Evolutionary conservation across 2,113 vertebrate species (phyloP).

Genomic region (Osmerus mordax): DNA sequence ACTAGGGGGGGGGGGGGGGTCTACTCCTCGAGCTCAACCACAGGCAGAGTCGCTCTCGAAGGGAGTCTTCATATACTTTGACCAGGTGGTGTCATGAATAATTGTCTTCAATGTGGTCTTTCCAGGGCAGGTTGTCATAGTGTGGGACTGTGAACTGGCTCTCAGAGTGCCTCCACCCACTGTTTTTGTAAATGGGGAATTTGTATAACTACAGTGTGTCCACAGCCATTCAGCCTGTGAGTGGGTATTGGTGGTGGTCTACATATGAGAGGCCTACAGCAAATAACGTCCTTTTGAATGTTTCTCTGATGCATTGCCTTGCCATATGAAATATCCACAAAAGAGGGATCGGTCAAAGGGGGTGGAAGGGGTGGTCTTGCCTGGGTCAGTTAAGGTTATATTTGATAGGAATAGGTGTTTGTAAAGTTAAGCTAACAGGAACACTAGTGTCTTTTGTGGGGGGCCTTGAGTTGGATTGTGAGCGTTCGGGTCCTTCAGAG

Average conservation of each 20-base stretch:
- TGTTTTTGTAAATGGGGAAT: not conserved
- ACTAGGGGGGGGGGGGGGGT: slow-evolving; percentile 11
- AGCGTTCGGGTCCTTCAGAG: not conserved
- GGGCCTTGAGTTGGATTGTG: not conserved
- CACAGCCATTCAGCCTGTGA: slow-evolving; percentile 15
- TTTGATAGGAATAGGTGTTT: not conserved
- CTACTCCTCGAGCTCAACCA: not conserved
- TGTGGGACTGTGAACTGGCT: slow-evolving; percentile 1
- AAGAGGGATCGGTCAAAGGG: not conserved
- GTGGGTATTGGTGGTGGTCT: not conserved
- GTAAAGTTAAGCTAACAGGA: not conserved
- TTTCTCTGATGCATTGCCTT: slow-evolving; percentile 33
- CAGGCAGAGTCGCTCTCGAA: not conserved
- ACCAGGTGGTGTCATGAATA: too few species aligned
- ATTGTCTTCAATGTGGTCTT: not conserved
- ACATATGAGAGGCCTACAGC: slow-evolving; percentile 1
- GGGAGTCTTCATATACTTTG: not conserved
- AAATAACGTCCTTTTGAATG: slow-evolving; percentile 32
- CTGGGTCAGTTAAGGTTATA: not conserved
- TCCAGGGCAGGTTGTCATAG: not conserved
- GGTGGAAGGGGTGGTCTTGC: not conserved
- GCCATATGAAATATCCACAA: not conserved
- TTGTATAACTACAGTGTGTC: not conserved
- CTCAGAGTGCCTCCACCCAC: not conserved
- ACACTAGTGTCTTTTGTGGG: not conserved